Base-by-base conservation (phyloP, 2,113 vertebrate genomes). In the Oostethus manadensis region DNA sequence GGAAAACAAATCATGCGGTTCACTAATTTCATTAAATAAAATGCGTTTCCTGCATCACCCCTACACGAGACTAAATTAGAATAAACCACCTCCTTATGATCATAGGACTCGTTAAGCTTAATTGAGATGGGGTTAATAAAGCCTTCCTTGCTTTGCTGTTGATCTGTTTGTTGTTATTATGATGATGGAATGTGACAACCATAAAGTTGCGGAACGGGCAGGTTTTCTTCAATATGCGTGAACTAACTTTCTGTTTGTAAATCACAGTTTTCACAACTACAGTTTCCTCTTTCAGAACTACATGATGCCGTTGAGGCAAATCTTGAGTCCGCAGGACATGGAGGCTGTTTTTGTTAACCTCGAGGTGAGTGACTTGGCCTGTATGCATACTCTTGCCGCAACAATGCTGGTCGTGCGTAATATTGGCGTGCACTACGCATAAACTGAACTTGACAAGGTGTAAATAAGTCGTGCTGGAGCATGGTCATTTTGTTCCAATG, bases 321-420 rank as follows among this genome's bases (percentile, higher is more conserved):
- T 98, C 8, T 89, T 99, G 77, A 91, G 82, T 67, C 89, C 91
- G 0, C 90, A 91, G 0, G 96, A 98, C 56, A 93, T 98, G 93
- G 91, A 91, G 23, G 88, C 93, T 2, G 91, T 99, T 81, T 99
- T 99, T 75, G 93, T 97, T 81, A 99, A 99, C 75, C 82, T 98
- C 51, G 96, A 98, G 94, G 96, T 97, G 78, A 80, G 87, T 66
- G 17, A 4, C 1, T 4, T 16, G 62, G 23, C 55, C 15, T 49
- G 26, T 50, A 26, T 26, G 23, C 23, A 26, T 26, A 26, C 23
- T 5, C 23, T 3, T 5, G 23, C 2, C 3, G 23, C 3, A 26
- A 26, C 23, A 26, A 26, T 26, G 23, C 23, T 26, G 3, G 23
- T 5, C 23, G 5, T 5, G 5, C 23, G 23, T 26, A 2, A 2